These are phyloP conservation scores for Nasonovia ribisnigri DNA, from an alignment of 2,888 invertebrate genomes.

Conservation along the genomic window DNA sequence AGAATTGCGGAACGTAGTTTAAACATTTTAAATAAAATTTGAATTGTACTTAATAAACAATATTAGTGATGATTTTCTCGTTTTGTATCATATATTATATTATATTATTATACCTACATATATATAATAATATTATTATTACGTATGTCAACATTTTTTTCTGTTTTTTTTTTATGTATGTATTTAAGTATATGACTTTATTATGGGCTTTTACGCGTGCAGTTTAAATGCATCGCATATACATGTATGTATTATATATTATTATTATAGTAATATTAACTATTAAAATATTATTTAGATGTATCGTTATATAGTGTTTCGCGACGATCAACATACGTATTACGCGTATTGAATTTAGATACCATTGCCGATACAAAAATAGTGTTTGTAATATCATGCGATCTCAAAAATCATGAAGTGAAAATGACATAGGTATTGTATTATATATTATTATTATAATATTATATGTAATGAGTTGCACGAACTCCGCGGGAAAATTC, in stretches of 20 bases:
- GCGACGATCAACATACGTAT: neutral
- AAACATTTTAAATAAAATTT: neutral
- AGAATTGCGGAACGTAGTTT: neutral
- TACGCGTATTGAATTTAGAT: neutral
- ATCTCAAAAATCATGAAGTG: slow-evolving; percentile 49
- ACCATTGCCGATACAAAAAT: neutral
- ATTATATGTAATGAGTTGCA: neutral
- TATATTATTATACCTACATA: slow-evolving; percentile 9
- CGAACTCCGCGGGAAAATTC: neutral
- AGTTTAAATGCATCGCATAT: slow-evolving; percentile 9
- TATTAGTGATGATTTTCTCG: slow-evolving; percentile 53
- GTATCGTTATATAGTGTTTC: slow-evolving; percentile 43
- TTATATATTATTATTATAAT: neutral
- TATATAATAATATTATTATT: neutral
- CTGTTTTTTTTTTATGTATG: slow-evolving; percentile 19
- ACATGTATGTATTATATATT: slow-evolving; percentile 19
- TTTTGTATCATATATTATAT: slow-evolving; percentile 40
- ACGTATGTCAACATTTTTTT: neutral
- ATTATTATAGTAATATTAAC: slow-evolving; percentile 13
- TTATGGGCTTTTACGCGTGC: slow-evolving; percentile 45
- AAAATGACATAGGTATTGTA: neutral
- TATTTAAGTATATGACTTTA: slow-evolving; percentile 44
- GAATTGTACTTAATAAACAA: slow-evolving; percentile 47
- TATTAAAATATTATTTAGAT: slow-evolving; percentile 46
- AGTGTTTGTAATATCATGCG: slow-evolving; percentile 44